phyloP scores from a whole-genome alignment of 2,888 invertebrate genomes.

The Melipona beecheii region DNA sequence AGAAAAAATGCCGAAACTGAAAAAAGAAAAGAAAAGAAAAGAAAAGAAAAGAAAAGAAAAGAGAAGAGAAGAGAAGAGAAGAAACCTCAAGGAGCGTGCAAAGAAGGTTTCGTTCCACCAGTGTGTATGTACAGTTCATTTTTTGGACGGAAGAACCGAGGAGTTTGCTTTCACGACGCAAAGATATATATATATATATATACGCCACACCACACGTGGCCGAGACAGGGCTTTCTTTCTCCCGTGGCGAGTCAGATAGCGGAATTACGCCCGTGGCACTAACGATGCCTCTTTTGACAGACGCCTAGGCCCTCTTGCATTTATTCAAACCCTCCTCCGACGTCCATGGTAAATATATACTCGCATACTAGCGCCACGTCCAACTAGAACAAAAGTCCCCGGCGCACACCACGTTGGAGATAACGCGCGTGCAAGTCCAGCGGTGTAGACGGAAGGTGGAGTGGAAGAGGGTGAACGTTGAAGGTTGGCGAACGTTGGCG shows the following conservation, averaged over 20 bases:
- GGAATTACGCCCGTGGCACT: slow-evolving; percentile 72
- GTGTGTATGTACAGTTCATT: not conserved
- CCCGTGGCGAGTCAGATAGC: slow-evolving; percentile 68
- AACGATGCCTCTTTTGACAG: slow-evolving; percentile 71
- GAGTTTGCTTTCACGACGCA: not conserved
- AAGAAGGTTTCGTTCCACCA: not conserved
- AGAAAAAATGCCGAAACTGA: no score
- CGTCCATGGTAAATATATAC: slow-evolving; percentile 40
- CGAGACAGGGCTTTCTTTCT: slow-evolving; percentile 24
- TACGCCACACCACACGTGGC: slow-evolving; percentile 15
- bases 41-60: no score
- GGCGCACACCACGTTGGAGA: slow-evolving; percentile 58
- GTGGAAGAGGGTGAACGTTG: not conserved
- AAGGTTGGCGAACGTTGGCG: slow-evolving; percentile 9
- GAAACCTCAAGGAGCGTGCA: not conserved
- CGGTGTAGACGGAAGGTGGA: not conserved
- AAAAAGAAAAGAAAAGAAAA: no score
- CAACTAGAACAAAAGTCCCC: slow-evolving; percentile 71
- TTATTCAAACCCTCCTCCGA: slow-evolving; percentile 35
- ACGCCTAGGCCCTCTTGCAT: slow-evolving; percentile 53
- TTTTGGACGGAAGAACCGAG: not conserved
- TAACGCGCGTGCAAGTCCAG: slow-evolving; percentile 39
- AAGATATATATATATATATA: no score
- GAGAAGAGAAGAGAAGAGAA: no score
- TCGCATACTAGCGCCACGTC: slow-evolving; percentile 29